Evolutionary conservation across 92 coral and sea anemone genomes (phyloP).

Genomic region (Hydrozoanthus gracilis): DNA sequence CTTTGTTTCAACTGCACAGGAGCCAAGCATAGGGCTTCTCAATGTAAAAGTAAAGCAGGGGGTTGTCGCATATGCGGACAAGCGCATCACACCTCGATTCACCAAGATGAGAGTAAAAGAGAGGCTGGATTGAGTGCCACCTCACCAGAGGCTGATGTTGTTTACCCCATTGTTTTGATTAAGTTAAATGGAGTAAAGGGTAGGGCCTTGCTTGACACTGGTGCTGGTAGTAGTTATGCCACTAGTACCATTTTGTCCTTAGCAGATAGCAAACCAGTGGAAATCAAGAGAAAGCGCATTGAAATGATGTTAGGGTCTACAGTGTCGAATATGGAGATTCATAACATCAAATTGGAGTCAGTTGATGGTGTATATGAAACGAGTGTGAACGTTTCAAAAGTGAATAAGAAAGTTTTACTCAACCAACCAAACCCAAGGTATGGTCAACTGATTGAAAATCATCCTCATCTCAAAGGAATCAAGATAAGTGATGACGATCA

Average conservation of each 20-base stretch:
- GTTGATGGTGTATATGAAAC: constrained; percentile 38
- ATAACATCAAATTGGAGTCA: constrained; percentile 10
- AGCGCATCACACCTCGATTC: constrained; percentile 40
- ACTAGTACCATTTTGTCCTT: constrained; percentile 1
- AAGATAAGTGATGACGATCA: constrained; percentile 51
- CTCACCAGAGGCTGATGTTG: constrained; percentile 4
- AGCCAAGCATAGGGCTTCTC: constrained; percentile 12
- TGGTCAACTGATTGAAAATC: constrained; percentile 31
- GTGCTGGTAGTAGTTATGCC: constrained; percentile 8
- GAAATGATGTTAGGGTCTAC: constrained; percentile 22
- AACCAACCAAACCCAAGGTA: constrained; percentile 53
- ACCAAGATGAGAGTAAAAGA: constrained; percentile 14
- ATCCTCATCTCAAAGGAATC: constrained; percentile 58
- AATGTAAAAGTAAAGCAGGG: not conserved
- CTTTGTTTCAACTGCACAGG: constrained; percentile 38
- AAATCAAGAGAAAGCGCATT: constrained; percentile 9
- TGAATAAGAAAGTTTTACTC: constrained; percentile 39
- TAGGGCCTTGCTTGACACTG: constrained; percentile 23
- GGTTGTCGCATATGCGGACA: constrained; percentile 4
- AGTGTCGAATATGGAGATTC: constrained; percentile 23
- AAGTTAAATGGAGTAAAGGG: constrained; percentile 28
- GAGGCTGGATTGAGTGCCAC: constrained; percentile 16
- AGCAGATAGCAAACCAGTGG: constrained; percentile 22
- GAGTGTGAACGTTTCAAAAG: constrained; percentile 54
- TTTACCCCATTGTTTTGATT: constrained; percentile 12